Evolutionary conservation across 2,113 vertebrate genomes (phyloP), one percentile per base, ranked within the genome.

Genomic region (Parus major): DNA sequence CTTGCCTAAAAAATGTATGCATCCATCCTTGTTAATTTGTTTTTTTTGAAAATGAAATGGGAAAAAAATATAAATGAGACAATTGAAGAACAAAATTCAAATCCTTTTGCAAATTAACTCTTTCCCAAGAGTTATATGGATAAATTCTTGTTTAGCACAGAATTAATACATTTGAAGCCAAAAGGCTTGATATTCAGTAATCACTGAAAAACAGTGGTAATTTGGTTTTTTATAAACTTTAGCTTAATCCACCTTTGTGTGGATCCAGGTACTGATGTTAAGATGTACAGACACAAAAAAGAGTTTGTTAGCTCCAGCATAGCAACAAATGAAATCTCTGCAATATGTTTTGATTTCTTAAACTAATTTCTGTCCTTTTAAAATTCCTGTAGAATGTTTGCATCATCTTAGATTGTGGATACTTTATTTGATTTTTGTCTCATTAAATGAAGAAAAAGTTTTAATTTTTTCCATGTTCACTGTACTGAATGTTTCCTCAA

Each of bases 1-100:
- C 20, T 49, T 76, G 3, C 50, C 24, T 44, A n/a, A 76, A 46
- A 84, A 24, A 25, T 25, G 1, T 13, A 23, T 15, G 7, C 25
- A 63, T 17, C 2, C 18, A 5, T 53, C 33, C n/a, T 76, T 68
- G 11, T 42, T 59, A 1, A n/a, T 84, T 81, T 84, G 10, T 0
- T 3, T 7, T 39, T 76, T 77, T 71, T 39, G 1, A 56, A 39
- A 71, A 76, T 49, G 0, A 59, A 56, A 73, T 14, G 12, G 8
- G 35, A n/a, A 9, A 2, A 33, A 22, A 16, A 47, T 1, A 23
- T 1, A 36, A 29, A 53, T 4, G 0, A 69, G 4, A 5, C 9
- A n/a, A 3, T 55, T 65, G 22, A 91, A 60, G 35, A 83, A 46
- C 4, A 57, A 70, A 64, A 5, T 2, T 7, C 61, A 64, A 25